phyloP scores from a whole-genome alignment of 1,140 invertebrate genomes.

The Ceratitis capitata region DNA sequence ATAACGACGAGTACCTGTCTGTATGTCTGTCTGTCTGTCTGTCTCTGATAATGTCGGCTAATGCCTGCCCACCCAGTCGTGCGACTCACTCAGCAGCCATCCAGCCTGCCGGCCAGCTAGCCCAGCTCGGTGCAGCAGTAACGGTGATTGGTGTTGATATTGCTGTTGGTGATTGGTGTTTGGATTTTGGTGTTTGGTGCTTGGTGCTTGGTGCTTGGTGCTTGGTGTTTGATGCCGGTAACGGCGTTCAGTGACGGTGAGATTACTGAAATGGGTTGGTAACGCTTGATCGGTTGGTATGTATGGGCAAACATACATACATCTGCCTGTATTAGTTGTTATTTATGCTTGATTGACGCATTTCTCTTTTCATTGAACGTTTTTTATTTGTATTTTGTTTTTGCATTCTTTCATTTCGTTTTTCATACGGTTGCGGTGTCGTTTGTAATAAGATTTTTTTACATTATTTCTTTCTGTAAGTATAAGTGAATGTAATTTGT shows the following conservation, averaged over 20 bases:
- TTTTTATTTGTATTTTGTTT: neutral
- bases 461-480: too few species aligned
- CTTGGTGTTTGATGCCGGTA: too few species aligned
- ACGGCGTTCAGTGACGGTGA: neutral
- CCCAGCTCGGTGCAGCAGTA: neutral
- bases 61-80: conserved; percentile 26
- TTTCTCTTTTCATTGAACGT: conserved; percentile 10
- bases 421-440: neutral
- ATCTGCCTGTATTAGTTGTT: neutral
- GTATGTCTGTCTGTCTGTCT: too few species aligned
- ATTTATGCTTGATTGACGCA: conserved; percentile 23
- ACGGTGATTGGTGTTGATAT: too few species aligned
- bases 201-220: too few species aligned
- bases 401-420: neutral
- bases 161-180: too few species aligned
- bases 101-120: too few species aligned
- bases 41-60: conserved; percentile 14
- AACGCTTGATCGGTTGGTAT: conserved; percentile 11
- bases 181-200: too few species aligned
- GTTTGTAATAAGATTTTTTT: too few species aligned
- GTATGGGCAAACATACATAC: too few species aligned
- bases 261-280: conserved; percentile 3
- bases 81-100: conserved; percentile 6
- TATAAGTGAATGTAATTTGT: too few species aligned
- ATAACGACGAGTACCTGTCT: neutral